Evolutionary conservation across 2,888 invertebrate genomes (phyloP), one percentile per base, ranked within the genome.

Genomic region (Theodoxus fluviatilis): DNA sequence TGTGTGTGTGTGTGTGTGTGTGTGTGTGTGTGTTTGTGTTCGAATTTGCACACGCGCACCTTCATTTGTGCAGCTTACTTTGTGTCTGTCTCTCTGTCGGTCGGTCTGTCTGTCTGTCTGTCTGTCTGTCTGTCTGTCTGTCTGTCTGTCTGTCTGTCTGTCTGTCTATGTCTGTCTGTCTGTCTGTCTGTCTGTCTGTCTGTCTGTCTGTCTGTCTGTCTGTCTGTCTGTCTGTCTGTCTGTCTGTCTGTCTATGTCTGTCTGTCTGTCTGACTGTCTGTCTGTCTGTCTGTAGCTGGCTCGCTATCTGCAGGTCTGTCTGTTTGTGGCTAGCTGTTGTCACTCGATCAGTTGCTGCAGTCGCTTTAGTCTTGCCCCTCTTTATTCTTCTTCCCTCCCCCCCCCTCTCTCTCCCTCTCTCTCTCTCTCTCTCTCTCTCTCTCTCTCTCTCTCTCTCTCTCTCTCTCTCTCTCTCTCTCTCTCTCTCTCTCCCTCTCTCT

Each of bases 171-270:
- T 63, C 28, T 61, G 7, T 63, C 33, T 61, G 31, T 63, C 35
- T 61, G 33, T 47, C 33, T 68, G 47, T 61, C 33, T 61, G 43
- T 68, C 33, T 68, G 47, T 68, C 33, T 47, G 47, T 47, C 43
- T 59, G 43, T 67, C 38, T 61, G 9, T 59, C n/a, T 47, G 43
- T 68, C 43, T 31, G 40, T 59, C 28, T 63, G 38, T 49, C 33
- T 63, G 49, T 63, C 33, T 69, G 15, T 70, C 22, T 64, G 52
- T 65, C 31, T 40, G 22, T 7, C 22, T 55, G 12, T 55, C 12
- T 7, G 22, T 18, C 7, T 7, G 9, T 57, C 15, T 63, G 28
- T 49, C 15, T 69, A 4, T 35, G 9, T 61, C 40, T 66, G 38
- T 70, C 38, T 55, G 40, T 70, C 25, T 65, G 40, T 65, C 40